A percentile compares a stretch with the other conserved stretches of the same genome.
Evolutionary conservation across 2,888 invertebrate species (phyloP).

Genomic region (Opisthograptis luteolata): DNA sequence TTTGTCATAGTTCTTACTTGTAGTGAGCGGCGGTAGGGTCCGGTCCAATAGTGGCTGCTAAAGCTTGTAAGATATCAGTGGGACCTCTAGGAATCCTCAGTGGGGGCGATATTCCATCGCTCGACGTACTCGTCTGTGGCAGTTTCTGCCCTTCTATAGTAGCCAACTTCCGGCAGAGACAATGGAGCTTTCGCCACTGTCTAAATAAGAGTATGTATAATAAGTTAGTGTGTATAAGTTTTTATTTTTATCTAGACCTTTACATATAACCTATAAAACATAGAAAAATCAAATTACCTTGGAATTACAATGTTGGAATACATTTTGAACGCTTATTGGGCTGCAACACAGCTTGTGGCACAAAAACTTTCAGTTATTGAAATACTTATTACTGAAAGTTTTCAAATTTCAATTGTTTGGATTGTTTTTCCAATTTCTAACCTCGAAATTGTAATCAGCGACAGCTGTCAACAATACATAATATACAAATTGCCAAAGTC

Average conservation of each 20-base stretch:
- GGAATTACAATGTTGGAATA: conserved; percentile 36
- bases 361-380: too few relatives aligned
- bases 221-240: too few relatives aligned
- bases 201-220: conserved; percentile 40
- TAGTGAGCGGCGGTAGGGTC: conserved; percentile 95
- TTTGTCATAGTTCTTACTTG: conserved; percentile 84
- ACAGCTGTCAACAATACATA: too few relatives aligned
- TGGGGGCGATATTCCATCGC: conserved; percentile 83
- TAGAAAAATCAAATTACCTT: conserved; percentile 29
- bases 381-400: neutral
- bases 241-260: neutral
- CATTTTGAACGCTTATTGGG: conserved; percentile 21
- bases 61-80: conserved; percentile 92
- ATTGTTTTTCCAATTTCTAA: too few relatives aligned
- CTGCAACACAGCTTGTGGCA: neutral
- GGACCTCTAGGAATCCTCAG: conserved; percentile 89
- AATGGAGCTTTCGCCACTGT: conserved; percentile 65
- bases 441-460: too few relatives aligned
- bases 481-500: too few relatives aligned
- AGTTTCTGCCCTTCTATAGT: conserved; percentile 70
- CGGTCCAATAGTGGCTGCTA: conserved; percentile 90
- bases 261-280: conserved; percentile 14
- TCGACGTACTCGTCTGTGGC: conserved; percentile 58
- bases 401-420: too few relatives aligned
- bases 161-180: conserved; percentile 63